Base-by-base conservation (phyloP, 2,888 invertebrate species). In the Drosophila infuscata region DNA sequence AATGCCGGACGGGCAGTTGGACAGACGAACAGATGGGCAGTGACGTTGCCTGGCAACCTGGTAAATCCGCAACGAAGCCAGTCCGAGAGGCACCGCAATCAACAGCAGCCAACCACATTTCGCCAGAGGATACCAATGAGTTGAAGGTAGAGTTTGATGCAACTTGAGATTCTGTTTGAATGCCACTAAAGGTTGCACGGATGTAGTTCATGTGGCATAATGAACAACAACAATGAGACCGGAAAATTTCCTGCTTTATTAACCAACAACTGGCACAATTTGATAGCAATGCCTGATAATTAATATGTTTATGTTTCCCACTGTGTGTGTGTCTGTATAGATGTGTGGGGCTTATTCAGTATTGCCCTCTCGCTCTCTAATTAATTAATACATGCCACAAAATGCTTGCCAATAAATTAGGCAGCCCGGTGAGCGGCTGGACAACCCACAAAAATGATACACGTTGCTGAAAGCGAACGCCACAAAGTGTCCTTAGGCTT, bases 371-470 rank as follows among this genome's bases (percentile, higher is more conserved):
- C 59, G 49, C 62, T 73, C 73, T 65, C 63, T 83, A 81, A 78
- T 87, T 89, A 87, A 86, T 89, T 89, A 88, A 81, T 81, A 79
- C 77, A 77, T 70, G 71, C 68, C 61, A 48, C 74, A 74, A 68
- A 68, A 68, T 73, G 63, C 65, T 53, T 46, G 71, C 64, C 70
- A 82, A 82, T 82, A 84, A 82, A 82, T 82, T 84, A 82, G 85
- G 62, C 66, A 46, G 41, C 56, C 82, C 81, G 82, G 79, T 78
- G 70, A 67, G 49, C 54, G 29, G 29, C 29, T 38, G 62, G 61
- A 61, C 60, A 60, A 38, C 30, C 35, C 35, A 53, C 52, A 61
- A 68, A 66, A 74, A 60, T 72, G 48, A 62, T 61, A 72, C 61
- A 52, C 32, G 51, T 46, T 52, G 58, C 71, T 51, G 49, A 69